Conservation (phyloP, 2,888 invertebrate genomes). For the Tetranychus piercei region DNA sequence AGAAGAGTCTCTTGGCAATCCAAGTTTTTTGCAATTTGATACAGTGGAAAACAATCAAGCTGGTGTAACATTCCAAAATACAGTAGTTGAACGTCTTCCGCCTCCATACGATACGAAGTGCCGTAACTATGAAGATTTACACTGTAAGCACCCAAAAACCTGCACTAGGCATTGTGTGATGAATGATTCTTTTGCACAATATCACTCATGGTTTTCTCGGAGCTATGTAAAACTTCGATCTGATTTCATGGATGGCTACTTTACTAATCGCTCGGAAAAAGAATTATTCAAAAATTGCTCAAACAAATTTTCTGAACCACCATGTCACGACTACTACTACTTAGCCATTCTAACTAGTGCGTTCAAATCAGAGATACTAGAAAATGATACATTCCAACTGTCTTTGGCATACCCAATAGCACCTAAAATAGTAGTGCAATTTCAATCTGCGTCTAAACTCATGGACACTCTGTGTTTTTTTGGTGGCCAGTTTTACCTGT, state of each 20-base stretch:
- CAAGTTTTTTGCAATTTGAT: neutral
- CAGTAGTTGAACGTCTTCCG: neutral
- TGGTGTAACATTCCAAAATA: neutral
- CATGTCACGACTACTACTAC: neutral
- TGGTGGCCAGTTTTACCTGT: too few relatives aligned
- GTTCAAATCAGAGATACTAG: neutral
- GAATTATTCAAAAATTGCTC: neutral
- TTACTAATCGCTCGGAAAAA: neutral
- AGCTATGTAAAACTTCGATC: neutral
- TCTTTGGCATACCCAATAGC: neutral
- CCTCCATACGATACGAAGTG: neutral
- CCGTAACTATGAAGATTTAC: neutral
- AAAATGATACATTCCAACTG: neutral
- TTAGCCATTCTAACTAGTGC: neutral
- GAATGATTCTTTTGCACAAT: neutral
- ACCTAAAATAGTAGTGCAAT: neutral
- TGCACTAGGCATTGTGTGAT: slow-evolving; percentile 1
- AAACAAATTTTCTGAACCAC: neutral
- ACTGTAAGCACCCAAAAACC: neutral
- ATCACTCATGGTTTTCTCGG: neutral
- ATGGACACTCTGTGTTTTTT: too few relatives aligned
- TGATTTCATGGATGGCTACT: neutral
- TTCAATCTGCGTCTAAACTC: too few relatives aligned
- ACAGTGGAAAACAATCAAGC: slow-evolving; percentile 1
- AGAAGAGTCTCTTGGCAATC: slow-evolving; percentile 2